Base-by-base conservation (phyloP, 2,888 invertebrate species). In the Agrypnus murinus region DNA sequence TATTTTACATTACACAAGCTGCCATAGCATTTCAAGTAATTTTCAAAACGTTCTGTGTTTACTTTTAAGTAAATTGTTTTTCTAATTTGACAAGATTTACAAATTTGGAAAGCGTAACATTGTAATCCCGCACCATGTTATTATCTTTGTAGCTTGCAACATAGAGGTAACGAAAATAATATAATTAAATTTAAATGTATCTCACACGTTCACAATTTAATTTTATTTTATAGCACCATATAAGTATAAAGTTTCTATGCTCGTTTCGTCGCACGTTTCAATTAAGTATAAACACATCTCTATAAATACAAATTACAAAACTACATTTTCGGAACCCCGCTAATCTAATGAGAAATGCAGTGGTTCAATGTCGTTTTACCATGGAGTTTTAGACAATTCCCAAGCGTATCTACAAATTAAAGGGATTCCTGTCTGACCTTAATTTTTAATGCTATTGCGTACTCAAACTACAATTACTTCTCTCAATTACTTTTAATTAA, bases 391-490 rank as follows among this genome's bases (percentile, higher is more conserved):
- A 60, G 58, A 67, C 53, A 40, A 60, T 67, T 53, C 67, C 55
- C 67, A 15, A 34, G 69, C 50, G 66, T 15, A 31, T 62, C 43
- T 58, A 38, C 66, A 67, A 71, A 67, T 71, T 65, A 65, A 57
- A 62, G 58, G 69, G 72, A 65, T 68, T 72, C 48, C 67, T 65
- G 58, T 59, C 71, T 65, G 65, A 57, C 48, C 72, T 72, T 72
- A 70, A 72, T 72, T 70, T 70, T 72, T 72, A 69, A 72, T 69
- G 65, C 65, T 50, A 40, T 58, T 69, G 65, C 65, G 53, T 72
- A 55, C 60, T 58, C 65, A 72, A 72, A 72, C 69, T 64, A 48
- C 65, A 69, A 65, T 68, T 65, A 65, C 62, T 68, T 68, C 64
- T 59, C 59, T 63, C 59, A 68, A 68, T 71, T 71, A 68, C 53